phyloP scores from a whole-genome alignment of 2,797 vertebrate species.

The Ciconia nigra region DNA sequence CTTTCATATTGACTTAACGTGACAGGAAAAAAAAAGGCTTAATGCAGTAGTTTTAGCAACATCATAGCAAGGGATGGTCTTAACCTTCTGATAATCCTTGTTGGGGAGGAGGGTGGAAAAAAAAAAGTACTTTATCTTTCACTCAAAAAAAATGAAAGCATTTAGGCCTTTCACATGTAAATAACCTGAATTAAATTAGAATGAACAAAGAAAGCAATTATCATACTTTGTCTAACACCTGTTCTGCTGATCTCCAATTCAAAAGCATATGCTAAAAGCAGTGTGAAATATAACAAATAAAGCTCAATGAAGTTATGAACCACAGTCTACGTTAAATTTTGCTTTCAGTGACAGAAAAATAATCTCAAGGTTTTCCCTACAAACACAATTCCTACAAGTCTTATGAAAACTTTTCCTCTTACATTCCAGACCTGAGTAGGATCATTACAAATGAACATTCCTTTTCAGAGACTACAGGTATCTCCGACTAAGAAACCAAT shows the following conservation, averaged over 20 bases:
- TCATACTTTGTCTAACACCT: slow-evolving; percentile 77
- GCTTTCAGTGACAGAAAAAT: slow-evolving; percentile 1
- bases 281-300: slow-evolving; percentile 68
- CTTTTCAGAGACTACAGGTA: not conserved
- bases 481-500: not conserved
- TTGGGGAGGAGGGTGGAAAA: not conserved
- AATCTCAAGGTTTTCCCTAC: not conserved
- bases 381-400: not conserved
- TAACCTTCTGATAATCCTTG: slow-evolving; percentile 66
- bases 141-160: slow-evolving; percentile 67
- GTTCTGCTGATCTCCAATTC: slow-evolving; percentile 73
- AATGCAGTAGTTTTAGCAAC: slow-evolving; percentile 72
- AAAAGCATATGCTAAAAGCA: slow-evolving; percentile 74
- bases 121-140: slow-evolving; percentile 50
- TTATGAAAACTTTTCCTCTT: not conserved
- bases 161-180: slow-evolving; percentile 78
- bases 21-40: slow-evolving; percentile 47
- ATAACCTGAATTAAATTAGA: slow-evolving; percentile 74
- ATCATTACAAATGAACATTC: slow-evolving; percentile 7
- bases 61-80: slow-evolving; percentile 67
- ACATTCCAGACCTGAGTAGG: not conserved
- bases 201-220: slow-evolving; percentile 77
- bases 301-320: slow-evolving; percentile 56
- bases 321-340: slow-evolving; percentile 42
- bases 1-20: slow-evolving; percentile 72